Evolutionary conservation across 2,113 vertebrate species (phyloP), one percentile per base, ranked within the genome.

Genomic region (Phocoena phocoena): DNA sequence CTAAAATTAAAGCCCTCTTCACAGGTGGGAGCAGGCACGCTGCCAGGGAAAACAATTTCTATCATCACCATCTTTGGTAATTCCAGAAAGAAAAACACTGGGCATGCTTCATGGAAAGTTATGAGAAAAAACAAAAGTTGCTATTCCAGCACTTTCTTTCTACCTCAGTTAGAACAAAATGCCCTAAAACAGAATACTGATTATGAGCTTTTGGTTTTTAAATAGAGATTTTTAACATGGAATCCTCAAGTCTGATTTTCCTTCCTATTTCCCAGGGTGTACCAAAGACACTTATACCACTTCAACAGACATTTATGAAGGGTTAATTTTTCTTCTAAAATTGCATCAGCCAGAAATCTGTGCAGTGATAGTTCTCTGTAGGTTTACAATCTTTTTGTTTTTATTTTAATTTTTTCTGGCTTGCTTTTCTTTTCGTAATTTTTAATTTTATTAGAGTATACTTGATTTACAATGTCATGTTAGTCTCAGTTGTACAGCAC

Each of bases 61-160:
- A 65, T 91, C 90, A 92, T 23, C 62, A 71, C 33, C 76, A 84
- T 92, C 70, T 79, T 89, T 80, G 63, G 53, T 74, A 81, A 92
- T 94, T 94, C 41, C 63, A 89, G 38, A 93, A 94, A 89, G 88
- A 80, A 77, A 80, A 92, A 74, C 73, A 73, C 21, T 6, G 36
- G 87, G n/a, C 38, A 47, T 41, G 63, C 53, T 92, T 60, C 87
- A 81, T 53, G 89, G 65, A 93, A 88, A 68, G 83, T 86, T 96
- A 88, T 33, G 58, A 93, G 70, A 86, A 94, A 65, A 95, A 96
- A 95, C 65, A 80, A 93, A 95, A 53, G 73, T 58, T 85, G 76
- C 70, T 67, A n/a, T 50, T n/a, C 44, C 88, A 93, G 86, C 28
- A 76, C 33, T 88, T 95, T 95, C 44, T 92, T 67, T 53, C 6